Evolutionary conservation across 2,797 vertebrate species (phyloP).

Genomic region (Holocentrus rufus): DNA sequence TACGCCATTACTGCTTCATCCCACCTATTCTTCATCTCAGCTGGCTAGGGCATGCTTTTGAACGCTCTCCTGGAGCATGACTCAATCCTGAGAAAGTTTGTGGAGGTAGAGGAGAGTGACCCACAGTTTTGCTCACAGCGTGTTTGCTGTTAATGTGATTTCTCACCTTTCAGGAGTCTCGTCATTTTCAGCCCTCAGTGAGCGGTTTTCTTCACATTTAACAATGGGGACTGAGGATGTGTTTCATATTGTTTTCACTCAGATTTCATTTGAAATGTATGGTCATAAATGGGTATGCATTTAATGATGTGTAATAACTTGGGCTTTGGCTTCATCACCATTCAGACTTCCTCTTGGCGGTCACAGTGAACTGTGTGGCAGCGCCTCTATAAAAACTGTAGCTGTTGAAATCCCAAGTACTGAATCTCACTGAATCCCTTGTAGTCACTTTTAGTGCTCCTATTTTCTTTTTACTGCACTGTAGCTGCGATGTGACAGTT

Average conservation of each 20-base stretch:
- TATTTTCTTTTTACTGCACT: no score
- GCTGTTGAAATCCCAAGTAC: neutral
- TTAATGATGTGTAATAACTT: neutral
- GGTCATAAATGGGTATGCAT: neutral
- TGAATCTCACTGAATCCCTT: no score
- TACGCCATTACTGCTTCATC: conserved; percentile 34
- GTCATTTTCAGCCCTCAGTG: neutral
- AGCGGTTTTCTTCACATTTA: conserved; percentile 10
- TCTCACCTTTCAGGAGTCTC: neutral
- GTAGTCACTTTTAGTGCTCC: no score
- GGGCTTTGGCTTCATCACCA: no score
- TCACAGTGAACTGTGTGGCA: no score
- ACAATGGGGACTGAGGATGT: neutral
- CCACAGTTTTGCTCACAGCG: neutral
- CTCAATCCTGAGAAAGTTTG: conserved; percentile 28
- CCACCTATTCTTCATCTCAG: conserved; percentile 25
- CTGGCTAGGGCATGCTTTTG: conserved; percentile 8
- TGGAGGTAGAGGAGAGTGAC: conserved; percentile 15
- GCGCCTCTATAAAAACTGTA: neutral
- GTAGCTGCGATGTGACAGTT: neutral
- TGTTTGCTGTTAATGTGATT: conserved; percentile 6
- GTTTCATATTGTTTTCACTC: neutral
- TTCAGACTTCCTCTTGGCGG: neutral
- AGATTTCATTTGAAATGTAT: neutral
- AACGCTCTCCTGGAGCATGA: conserved; percentile 40